phyloP scores from a whole-genome alignment of 2,113 vertebrate genomes.

The Dromiciops gliroides region DNA sequence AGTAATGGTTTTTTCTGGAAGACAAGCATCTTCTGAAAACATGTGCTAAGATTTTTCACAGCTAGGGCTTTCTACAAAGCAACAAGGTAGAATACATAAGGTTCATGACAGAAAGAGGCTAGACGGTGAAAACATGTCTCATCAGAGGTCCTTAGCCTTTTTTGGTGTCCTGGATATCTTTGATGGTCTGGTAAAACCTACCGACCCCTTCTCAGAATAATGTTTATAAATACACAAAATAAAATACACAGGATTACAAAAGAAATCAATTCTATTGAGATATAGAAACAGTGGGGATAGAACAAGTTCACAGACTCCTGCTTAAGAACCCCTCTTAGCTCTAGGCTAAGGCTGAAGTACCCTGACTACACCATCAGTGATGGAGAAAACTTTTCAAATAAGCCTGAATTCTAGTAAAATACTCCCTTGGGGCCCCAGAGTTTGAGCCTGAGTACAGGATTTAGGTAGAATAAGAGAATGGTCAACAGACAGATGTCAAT shows the following conservation, averaged over 20 bases:
- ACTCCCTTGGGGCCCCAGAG: not conserved
- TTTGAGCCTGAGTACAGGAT: not conserved
- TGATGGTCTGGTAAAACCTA: not conserved
- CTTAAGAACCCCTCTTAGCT: not conserved
- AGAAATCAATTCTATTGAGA: not conserved
- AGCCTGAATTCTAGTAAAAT: not conserved
- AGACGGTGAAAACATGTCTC: not conserved
- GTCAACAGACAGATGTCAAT: not conserved
- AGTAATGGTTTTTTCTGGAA: not conserved
- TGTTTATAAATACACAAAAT: not conserved
- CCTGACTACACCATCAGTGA: not conserved
- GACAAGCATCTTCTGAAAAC: not conserved
- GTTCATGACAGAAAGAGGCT: not conserved
- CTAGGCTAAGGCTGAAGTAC: not conserved
- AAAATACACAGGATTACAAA: not conserved
- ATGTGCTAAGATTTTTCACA: not conserved
- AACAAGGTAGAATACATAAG: not conserved
- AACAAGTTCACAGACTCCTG: not conserved
- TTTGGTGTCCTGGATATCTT: not conserved
- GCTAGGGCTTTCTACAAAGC: not conserved
- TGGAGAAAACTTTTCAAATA: not conserved
- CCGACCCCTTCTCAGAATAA: not conserved
- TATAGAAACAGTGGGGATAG: not conserved
- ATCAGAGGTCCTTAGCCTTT: not conserved
- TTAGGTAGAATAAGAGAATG: not conserved